Evolutionary conservation across 2,888 invertebrate genomes (phyloP).

Genomic region (Drosophila cognata): DNA sequence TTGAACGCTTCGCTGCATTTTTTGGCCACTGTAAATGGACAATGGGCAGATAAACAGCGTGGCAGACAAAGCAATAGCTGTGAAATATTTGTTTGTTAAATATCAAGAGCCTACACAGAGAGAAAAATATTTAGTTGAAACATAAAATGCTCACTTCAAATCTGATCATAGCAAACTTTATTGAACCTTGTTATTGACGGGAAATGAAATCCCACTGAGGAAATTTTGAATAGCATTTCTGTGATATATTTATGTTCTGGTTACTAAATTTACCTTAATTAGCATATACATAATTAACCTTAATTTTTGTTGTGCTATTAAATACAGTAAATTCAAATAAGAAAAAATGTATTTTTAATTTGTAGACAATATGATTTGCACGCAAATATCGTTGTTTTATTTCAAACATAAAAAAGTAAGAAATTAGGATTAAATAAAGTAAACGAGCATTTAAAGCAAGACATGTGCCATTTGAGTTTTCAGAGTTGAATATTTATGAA

Average conservation of each 20-base stretch:
- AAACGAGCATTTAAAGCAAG: slow-evolving; percentile 28
- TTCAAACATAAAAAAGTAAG: slow-evolving; percentile 44
- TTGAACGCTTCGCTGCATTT: slow-evolving; percentile 25
- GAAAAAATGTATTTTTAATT: slow-evolving; percentile 32
- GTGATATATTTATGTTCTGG: not conserved
- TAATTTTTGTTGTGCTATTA: slow-evolving; percentile 13
- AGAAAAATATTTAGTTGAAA: not conserved
- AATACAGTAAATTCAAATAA: slow-evolving; percentile 23
- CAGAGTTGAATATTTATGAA: slow-evolving; percentile 32
- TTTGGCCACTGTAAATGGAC: slow-evolving; percentile 42
- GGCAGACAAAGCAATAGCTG: slow-evolving; percentile 15
- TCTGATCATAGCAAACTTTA: not conserved
- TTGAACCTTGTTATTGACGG: not conserved
- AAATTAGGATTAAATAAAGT: slow-evolving; percentile 6
- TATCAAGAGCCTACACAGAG: not conserved
- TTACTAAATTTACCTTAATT: not conserved
- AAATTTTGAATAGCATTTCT: not conserved
- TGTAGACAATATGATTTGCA: slow-evolving; percentile 52
- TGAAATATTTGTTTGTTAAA: slow-evolving; percentile 17
- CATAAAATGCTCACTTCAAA: not conserved
- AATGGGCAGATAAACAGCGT: slow-evolving; percentile 32
- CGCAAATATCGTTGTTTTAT: slow-evolving; percentile 60
- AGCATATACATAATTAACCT: too few species aligned
- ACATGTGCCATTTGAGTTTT: slow-evolving; percentile 50
- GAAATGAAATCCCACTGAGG: not conserved